These are phyloP conservation scores for Archaeoteleia sp. DNA, from an alignment of 2,888 invertebrate species.

Conservation along the genomic window DNA sequence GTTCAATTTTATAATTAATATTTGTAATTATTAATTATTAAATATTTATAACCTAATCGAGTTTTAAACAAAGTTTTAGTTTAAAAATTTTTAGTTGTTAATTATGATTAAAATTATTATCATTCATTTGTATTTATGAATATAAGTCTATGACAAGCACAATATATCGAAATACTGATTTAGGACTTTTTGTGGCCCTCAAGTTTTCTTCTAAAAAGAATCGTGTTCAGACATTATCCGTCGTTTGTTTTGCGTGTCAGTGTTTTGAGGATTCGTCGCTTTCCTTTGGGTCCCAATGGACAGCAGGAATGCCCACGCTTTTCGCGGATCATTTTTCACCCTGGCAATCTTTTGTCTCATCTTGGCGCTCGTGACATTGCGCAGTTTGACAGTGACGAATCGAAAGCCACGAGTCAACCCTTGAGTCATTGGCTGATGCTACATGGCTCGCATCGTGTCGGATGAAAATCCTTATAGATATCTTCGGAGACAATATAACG, in stretches of 20 bases:
- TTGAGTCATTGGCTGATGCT: conserved; percentile 66
- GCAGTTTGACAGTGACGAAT: conserved; percentile 74
- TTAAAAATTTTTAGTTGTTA: neutral
- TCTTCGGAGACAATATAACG: conserved; percentile 48
- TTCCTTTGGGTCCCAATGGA: conserved; percentile 51
- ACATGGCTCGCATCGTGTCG: conserved; percentile 43
- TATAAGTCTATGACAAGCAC: too few species aligned
- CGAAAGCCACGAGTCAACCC: conserved; percentile 72
- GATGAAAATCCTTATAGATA: conserved; percentile 47
- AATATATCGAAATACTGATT: too few species aligned
- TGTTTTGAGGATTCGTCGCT: conserved; percentile 52
- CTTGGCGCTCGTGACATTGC: conserved; percentile 72
- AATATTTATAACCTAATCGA: neutral
- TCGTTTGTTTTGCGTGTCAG: conserved; percentile 40
- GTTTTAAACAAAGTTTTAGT: neutral
- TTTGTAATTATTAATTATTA: conserved; percentile 7
- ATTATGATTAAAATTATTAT: too few species aligned
- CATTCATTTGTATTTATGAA: too few species aligned
- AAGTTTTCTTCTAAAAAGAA: conserved; percentile 17
- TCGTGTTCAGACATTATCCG: conserved; percentile 8
- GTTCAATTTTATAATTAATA: conserved; percentile 6
- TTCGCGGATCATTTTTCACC: conserved; percentile 75
- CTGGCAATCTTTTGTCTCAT: conserved; percentile 73
- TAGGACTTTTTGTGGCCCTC: too few species aligned
- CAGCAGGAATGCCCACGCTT: conserved; percentile 64